Conservation (phyloP, 1,140 invertebrate species). For the Drosophila persimilis region DNA sequence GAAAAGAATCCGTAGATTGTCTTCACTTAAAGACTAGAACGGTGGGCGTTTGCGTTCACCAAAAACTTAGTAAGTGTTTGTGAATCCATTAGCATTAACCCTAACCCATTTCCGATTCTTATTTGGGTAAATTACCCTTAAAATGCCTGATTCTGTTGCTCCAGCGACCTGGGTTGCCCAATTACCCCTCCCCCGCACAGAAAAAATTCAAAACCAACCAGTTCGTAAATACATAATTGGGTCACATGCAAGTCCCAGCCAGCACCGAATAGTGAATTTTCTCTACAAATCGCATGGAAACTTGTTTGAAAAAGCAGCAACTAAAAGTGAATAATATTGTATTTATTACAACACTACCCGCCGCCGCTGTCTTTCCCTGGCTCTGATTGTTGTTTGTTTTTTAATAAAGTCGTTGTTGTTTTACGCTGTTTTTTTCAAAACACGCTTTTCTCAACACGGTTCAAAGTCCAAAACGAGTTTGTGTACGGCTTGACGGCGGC, state of each 20-base stretch:
- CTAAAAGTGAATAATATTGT: conserved; percentile 38
- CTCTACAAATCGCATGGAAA: conserved; percentile 26
- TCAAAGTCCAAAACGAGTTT: conserved; percentile 68
- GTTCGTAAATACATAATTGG: conserved; percentile 65
- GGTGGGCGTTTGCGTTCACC: conserved; percentile 1
- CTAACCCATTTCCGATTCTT: not conserved
- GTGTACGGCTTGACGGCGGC: conserved; percentile 37
- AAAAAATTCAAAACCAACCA: conserved; percentile 24
- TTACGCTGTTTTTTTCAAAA: conserved; percentile 51
- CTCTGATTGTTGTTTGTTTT: conserved; percentile 48
- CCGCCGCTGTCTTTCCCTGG: conserved; percentile 14
- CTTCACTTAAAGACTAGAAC: not conserved
- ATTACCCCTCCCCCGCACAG: conserved; percentile 2
- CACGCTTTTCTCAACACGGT: conserved; percentile 61
- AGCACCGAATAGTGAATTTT: not conserved
- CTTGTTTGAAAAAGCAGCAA: conserved; percentile 55
- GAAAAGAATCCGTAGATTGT: not conserved
- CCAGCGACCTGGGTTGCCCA: conserved; percentile 32
- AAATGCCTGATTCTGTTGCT: conserved; percentile 2
- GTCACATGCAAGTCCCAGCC: conserved; percentile 44
- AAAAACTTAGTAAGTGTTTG: conserved; percentile 17
- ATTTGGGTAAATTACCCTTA: not conserved
- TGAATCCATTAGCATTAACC: too few relatives aligned
- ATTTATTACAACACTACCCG: conserved; percentile 61
- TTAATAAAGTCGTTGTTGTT: conserved; percentile 49